Base-by-base conservation (phyloP, 2,797 vertebrate genomes). In the Novumbra hubbsi region DNA sequence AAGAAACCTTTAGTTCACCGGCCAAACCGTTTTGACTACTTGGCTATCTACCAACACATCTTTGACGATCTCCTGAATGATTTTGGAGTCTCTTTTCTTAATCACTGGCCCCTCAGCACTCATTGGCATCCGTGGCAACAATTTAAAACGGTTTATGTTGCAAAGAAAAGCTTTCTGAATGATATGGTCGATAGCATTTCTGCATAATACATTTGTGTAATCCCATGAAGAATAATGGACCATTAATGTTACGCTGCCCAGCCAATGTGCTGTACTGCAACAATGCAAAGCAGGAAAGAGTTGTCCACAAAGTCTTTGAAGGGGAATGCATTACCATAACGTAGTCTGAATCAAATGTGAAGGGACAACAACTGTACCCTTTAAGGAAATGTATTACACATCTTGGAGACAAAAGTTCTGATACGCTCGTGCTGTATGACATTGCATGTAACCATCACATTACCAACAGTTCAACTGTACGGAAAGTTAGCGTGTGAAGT, bases 221-320 rank as follows among this genome's bases (percentile, higher is more conserved):
- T 73, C 80, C 73, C 48, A 76, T 80, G 60, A 68, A 34, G 48
- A 73, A 63, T 81, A 84, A 84, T 81, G 78, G 63, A 74, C 63
- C 17, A 4, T 24, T 5, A 72, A 32, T 24, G 62, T 70, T 64
- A 45, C 32, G 45, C n/a, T 49, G 17, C 71, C 63, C 48, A 73
- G 48, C 73, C 28, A 30, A 72, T 72, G 67, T 69, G 38, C 63
- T 62, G 15, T 4, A 49, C 41, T 34, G 38, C 24, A 60, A 21
- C 34, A 24, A 73, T 45, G 38, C 66, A 24, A 38, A 19, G 21
- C 38, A 45, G 60, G 60, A 14, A 63, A 11, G 21, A 60, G n/a
- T 41, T 38, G 32, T 68, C n/a, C n/a, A 48, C 38, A 68, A 68
- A 67, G 65, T 67, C 17, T 21, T 55, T 19, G 8, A 38, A 21